Base-by-base conservation (phyloP, 2,113 vertebrate species). In the Leuciscus idus region DNA sequence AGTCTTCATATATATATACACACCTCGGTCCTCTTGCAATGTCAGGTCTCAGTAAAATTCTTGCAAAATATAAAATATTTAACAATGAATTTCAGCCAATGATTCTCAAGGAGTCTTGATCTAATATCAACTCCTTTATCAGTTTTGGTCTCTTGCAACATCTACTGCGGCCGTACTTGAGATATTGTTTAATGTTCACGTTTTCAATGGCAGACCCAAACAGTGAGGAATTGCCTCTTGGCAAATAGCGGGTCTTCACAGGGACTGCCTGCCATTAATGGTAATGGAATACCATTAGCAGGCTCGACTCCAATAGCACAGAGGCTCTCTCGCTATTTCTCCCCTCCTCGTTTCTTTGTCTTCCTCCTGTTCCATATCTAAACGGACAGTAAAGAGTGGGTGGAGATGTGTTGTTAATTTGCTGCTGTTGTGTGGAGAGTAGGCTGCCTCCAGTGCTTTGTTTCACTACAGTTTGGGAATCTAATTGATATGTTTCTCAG, bases 321-420 rank as follows among this genome's bases (percentile, higher is more conserved):
- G 59, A 78, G 39, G 55, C 26, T 81, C 64, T 81, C 12, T 76
- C 4, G 61, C 57, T 43, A 23, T 83, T 39, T 82, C 33, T 80
- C 64, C 86, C 81, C 70, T 55, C 88, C 85, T 79, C 87, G 78
- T 83, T 86, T 81, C 85, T 86, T 91, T 85, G 52, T 74, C 90
- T 75, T 80, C 75, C 68, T 84, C 39, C 79, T 57, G 28, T 33
- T 83, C 68, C 62, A 55, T 85, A 43, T 85, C 83, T 81, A 85
- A 85, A 85, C 55, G 70, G 68, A 70, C 75, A 79, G 64, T 80
- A 70, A 83, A 55, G 81, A 80, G 75, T 85, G 62, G 62, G 61
- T 85, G 75, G 75, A 79, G 62, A 85, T 70, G 75, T 85, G 62
- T 79, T 85, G 75, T 70, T 78, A 46, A 33, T 83, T 61, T 78